These are phyloP conservation scores for Ametastegia equiseti DNA, from an alignment of 2,888 invertebrate genomes.

Conservation along the genomic window DNA sequence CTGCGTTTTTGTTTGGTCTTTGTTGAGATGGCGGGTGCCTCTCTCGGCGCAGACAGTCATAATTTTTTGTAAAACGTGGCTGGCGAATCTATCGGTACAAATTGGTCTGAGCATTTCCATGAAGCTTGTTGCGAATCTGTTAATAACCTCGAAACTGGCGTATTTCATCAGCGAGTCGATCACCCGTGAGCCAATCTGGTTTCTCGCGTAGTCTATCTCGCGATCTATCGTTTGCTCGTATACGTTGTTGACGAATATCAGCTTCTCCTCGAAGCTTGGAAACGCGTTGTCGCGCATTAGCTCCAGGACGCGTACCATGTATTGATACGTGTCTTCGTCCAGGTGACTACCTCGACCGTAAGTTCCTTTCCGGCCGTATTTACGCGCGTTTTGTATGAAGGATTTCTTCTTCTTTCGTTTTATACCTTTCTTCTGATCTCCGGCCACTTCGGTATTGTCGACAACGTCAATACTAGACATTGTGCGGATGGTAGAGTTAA, in stretches of 20 bases:
- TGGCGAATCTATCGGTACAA: conserved; percentile 87
- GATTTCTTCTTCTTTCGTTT: conserved; percentile 83
- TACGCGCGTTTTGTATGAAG: conserved; percentile 84
- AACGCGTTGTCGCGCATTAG: conserved; percentile 83
- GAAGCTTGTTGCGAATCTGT: conserved; percentile 81
- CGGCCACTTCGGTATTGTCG: not conserved
- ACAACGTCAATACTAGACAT: not conserved
- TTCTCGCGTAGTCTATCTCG: conserved; percentile 86
- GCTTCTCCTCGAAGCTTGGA: conserved; percentile 84
- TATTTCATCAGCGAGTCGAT: conserved; percentile 87
- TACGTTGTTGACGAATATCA: conserved; percentile 86
- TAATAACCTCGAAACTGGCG: conserved; percentile 81
- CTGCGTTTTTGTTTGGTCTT: conserved; percentile 48
- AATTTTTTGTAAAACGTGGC: conserved; percentile 87
- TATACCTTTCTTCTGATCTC: conserved; percentile 65
- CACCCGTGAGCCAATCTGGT: conserved; percentile 89
- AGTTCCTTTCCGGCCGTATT: conserved; percentile 86
- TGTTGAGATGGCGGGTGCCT: conserved; percentile 76
- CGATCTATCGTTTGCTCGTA: conserved; percentile 84
- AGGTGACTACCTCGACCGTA: conserved; percentile 85
- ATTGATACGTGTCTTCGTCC: conserved; percentile 85
- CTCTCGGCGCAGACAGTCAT: conserved; percentile 79
- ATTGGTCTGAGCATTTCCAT: conserved; percentile 83
- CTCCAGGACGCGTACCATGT: conserved; percentile 87
- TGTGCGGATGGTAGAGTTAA: no score